phyloP scores from a whole-genome alignment of 2,113 vertebrate species.

The Tringa solitaria region DNA sequence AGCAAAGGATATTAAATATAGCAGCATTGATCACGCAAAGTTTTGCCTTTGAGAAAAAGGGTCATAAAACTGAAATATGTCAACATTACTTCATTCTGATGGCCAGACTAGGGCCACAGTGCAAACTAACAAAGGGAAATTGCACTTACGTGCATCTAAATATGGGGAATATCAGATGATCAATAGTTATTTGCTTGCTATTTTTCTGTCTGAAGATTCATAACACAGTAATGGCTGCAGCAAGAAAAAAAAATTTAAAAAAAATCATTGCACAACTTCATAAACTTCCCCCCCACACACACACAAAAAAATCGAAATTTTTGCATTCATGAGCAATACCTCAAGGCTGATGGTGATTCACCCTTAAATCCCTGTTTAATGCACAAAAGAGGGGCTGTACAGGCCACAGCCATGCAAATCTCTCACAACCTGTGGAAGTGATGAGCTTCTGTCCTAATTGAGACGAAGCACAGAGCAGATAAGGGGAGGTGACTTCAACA shows the following conservation, averaged over 20 bases:
- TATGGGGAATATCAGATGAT: not conserved
- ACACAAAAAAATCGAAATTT: not conserved
- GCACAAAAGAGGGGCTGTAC: not conserved
- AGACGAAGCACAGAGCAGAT: not conserved
- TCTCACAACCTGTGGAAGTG: not conserved
- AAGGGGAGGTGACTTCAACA: not conserved
- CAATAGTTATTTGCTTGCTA: not conserved
- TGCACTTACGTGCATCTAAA: not conserved
- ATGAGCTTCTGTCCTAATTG: not conserved
- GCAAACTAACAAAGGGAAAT: not conserved
- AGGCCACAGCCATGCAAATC: not conserved
- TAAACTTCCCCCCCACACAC: not conserved
- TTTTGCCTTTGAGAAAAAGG: not conserved
- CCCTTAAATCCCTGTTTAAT: not conserved
- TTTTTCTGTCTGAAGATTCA: slow-evolving; percentile 6
- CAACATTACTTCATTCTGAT: not conserved
- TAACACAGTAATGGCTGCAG: not conserved
- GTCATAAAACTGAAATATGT: slow-evolving; percentile 21
- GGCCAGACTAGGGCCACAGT: not conserved
- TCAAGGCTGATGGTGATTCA: not conserved
- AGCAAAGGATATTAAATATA: not conserved
- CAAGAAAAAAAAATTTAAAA: not conserved
- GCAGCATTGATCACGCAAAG: not conserved
- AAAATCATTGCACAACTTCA: not conserved
- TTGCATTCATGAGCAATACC: not conserved